Evolutionary conservation across 1,140 invertebrate species (phyloP).

Genomic region (Palaemon carinicauda): DNA sequence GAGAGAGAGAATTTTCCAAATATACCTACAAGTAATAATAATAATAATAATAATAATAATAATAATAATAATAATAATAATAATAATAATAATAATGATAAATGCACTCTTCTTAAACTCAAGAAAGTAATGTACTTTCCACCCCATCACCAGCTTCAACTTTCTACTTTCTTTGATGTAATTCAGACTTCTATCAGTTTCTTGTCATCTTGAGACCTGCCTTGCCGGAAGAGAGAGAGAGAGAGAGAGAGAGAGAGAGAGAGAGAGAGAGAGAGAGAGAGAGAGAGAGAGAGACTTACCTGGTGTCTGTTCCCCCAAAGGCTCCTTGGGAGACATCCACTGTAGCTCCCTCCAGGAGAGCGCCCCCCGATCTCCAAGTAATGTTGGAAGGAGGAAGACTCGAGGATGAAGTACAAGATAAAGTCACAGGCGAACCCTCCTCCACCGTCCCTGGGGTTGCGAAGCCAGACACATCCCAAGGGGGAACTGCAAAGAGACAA

Average conservation of each 20-base stretch:
- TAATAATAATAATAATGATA: no score
- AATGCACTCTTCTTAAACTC: no score
- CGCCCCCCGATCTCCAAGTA: constrained; percentile 7
- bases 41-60: no score
- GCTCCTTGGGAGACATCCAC: not conserved
- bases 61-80: no score
- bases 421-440: not conserved
- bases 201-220: no score
- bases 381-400: constrained; percentile 22
- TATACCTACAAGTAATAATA: no score
- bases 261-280: not conserved
- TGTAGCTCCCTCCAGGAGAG: not conserved
- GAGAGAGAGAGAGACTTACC: not conserved
- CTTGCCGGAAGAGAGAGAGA: not conserved
- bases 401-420: constrained; percentile 1
- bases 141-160: no score
- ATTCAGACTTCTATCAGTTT: no score
- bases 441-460: constrained; percentile 4
- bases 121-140: no score
- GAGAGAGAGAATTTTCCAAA: no score
- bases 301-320: constrained; percentile 7
- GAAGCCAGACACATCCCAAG: constrained; percentile 7
- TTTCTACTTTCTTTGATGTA: no score
- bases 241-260: constrained; percentile 4
- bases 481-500: not conserved